Base-by-base conservation (phyloP, 2,797 vertebrate species). In the Strix occidentalis region DNA sequence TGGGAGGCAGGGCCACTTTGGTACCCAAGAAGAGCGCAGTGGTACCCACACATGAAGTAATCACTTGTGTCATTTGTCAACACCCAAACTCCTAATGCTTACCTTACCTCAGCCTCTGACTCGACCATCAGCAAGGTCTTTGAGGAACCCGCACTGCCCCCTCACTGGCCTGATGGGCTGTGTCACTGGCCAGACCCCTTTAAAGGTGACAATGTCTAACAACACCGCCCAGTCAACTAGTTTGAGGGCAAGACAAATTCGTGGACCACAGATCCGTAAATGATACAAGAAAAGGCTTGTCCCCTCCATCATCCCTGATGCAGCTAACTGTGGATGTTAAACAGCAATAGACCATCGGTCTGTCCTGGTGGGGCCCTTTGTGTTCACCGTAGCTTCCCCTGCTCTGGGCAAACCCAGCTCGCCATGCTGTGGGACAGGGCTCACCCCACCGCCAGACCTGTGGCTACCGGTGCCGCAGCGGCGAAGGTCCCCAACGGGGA, bases 381-480 rank as follows among this genome's bases (percentile, higher is more conserved):
- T 48, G 35, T 11, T 17, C 45, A 39, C 16, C 1, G 1, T 33
- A 43, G 48, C n/a, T 31, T 6, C 26, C 48, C 24, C 23, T 13
- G 56, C 31, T 53, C 28, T 15, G 24, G 37, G 26, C 4, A 5
- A 84, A 28, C 61, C 20, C 56, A 35, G 57, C 43, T 70, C 13
- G 10, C 56, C 5, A 0, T 16, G 28, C 46, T 1, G 1, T 4
- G 15, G 31, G 51, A 11, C 33, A 33, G 26, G 29, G 25, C 17
- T 75, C 20, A 5, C 48, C 24, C 60, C 29, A 4, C 41, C 16
- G 11, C 29, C 48, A 69, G 20, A 48, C 20, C 46, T 4, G 1
- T 1, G 26, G 81, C n/a, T 37, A 48, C 46, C 41, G 41, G 51
- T 14, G 20, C 33, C 13, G 2, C 13, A 1, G 20, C 0, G 0